Evolutionary conservation across 1,140 invertebrate genomes (phyloP).

Genomic region (Andricus grossulariae): DNA sequence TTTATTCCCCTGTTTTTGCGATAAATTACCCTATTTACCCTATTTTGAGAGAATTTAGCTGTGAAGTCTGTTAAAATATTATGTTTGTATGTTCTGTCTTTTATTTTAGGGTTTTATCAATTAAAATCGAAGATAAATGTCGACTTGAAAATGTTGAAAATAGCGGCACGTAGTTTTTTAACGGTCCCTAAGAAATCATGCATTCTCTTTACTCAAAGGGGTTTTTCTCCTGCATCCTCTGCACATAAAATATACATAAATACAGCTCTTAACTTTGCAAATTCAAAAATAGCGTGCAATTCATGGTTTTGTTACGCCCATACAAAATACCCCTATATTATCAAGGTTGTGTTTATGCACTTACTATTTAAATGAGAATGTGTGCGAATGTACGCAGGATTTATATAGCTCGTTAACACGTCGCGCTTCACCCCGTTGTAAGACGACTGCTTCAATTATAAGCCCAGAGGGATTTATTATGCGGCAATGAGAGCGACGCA

Average conservation of each 20-base stretch:
- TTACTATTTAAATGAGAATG: constrained; percentile 4
- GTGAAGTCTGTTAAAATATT: too few species aligned
- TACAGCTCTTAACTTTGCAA: constrained; percentile 2
- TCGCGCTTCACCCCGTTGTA: background rate
- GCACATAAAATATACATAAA: background rate
- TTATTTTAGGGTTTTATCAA: too few species aligned
- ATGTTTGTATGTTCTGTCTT: too few species aligned
- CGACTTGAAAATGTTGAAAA: too few species aligned
- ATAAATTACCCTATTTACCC: too few species aligned
- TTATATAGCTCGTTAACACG: background rate
- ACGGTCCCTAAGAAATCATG: background rate
- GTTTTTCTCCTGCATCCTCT: background rate
- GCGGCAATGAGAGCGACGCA: background rate
- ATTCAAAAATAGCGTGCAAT: background rate
- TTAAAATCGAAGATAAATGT: too few species aligned
- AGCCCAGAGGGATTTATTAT: background rate
- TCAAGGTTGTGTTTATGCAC: background rate
- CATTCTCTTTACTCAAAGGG: background rate
- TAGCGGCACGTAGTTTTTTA: too few species aligned
- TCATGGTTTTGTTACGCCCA: background rate
- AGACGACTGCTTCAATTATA: constrained; percentile 7
- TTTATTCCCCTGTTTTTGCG: too few species aligned
- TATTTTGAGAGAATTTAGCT: too few species aligned
- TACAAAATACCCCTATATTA: background rate
- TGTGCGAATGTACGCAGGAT: constrained; percentile 20